Evolutionary conservation across 1,140 invertebrate species (phyloP).

Genomic region (Ips nitidus): DNA sequence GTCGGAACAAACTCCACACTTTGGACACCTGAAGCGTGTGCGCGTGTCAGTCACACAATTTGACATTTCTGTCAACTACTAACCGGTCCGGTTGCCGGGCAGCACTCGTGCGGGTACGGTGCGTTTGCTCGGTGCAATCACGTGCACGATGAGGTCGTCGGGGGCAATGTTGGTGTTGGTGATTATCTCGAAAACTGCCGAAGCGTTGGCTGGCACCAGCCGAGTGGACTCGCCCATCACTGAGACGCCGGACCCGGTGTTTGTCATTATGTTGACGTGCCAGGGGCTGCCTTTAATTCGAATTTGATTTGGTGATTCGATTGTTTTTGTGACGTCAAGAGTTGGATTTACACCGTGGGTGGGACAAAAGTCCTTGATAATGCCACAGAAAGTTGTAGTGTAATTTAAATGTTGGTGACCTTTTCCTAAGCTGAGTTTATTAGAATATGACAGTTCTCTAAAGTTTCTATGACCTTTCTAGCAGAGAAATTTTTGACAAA

Average conservation of each 20-base stretch:
- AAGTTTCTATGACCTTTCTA: too few relatives aligned
- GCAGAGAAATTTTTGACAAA: too few relatives aligned
- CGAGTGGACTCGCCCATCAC: conserved; percentile 82
- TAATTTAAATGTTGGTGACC: too few relatives aligned
- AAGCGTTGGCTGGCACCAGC: conserved; percentile 82
- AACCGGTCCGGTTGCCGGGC: conserved; percentile 67
- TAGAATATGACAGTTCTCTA: too few relatives aligned
- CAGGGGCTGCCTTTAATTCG: conserved; percentile 78
- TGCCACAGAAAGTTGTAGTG: too few relatives aligned
- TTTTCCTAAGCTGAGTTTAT: too few relatives aligned
- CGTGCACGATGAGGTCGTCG: conserved; percentile 57
- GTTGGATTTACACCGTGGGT: background rate
- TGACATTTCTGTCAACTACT: conserved; percentile 1
- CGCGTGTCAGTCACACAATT: background rate
- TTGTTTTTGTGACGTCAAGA: background rate
- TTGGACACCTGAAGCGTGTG: conserved; percentile 61
- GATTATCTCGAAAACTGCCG: conserved; percentile 85
- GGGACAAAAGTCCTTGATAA: too few relatives aligned
- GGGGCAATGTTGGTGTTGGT: conserved; percentile 55
- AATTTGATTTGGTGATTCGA: background rate
- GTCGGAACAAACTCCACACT: conserved; percentile 87
- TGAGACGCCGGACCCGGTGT: conserved; percentile 55
- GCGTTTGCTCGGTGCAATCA: conserved; percentile 70
- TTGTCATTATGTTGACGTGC: conserved; percentile 82
- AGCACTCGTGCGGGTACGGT: conserved; percentile 69